Percentiles rank a stretch among this genome's conserved stretches.
These are phyloP conservation scores for Rhopalosiphum maidis DNA, from an alignment of 1,140 invertebrate genomes.

Conservation along the genomic window DNA sequence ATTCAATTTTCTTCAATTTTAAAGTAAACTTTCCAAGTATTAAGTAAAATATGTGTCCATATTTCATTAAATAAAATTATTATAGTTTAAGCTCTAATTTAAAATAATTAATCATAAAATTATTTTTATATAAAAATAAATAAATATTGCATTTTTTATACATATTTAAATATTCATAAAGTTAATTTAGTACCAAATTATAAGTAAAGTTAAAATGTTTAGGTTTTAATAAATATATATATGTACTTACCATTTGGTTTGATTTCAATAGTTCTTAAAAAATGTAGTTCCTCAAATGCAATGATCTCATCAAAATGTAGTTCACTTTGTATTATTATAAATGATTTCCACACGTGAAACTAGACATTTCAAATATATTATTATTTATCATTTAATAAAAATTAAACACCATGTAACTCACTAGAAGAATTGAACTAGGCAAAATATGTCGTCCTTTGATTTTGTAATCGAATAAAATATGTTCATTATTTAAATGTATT, in stretches of 20 bases:
- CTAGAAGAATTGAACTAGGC: neutral
- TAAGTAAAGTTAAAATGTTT: neutral
- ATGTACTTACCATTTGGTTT: neutral
- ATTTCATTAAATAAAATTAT: neutral
- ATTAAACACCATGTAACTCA: neutral
- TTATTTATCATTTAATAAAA: neutral
- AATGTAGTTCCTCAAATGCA: neutral
- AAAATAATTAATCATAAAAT: too few relatives aligned
- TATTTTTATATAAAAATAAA: neutral
- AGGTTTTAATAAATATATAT: neutral
- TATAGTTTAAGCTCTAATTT: neutral
- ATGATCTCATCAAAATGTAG: neutral
- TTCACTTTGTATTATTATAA: conserved; percentile 22
- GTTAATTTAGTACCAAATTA: neutral
- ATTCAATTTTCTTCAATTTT: too few relatives aligned
- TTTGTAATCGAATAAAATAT: conserved; percentile 39
- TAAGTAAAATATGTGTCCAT: neutral
- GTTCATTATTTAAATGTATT: conserved; percentile 16
- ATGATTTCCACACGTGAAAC: conserved; percentile 23
- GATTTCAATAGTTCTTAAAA: neutral
- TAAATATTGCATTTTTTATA: neutral
- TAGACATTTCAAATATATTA: neutral
- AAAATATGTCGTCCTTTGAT: conserved; percentile 23
- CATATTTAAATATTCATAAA: neutral
- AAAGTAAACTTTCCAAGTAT: too few relatives aligned